A percentile compares a stretch with the other conserved stretches of the same genome.
Conservation (phyloP, 1,140 invertebrate genomes). For the Trichogramma pretiosum region DNA sequence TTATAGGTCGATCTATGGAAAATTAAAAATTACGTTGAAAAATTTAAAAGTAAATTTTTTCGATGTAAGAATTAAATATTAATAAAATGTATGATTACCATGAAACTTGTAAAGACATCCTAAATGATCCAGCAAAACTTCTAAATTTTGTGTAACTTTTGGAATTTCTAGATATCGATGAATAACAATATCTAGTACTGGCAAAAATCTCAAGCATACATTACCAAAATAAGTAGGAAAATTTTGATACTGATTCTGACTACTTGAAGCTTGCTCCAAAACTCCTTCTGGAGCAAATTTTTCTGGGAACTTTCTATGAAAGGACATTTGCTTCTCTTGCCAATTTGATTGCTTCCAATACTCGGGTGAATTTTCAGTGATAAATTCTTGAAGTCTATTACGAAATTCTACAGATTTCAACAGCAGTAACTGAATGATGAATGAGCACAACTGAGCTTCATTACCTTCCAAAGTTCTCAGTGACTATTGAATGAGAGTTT, state of each 20-base stretch:
- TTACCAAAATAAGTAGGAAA: conserved; percentile 91
- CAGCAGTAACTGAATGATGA: conserved; percentile 85
- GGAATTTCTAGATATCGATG: conserved; percentile 87
- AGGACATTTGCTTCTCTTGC: conserved; percentile 91
- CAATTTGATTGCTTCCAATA: conserved; percentile 95
- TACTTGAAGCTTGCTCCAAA: conserved; percentile 52
- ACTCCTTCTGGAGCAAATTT: conserved; percentile 88
- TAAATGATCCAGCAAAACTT: conserved; percentile 81
- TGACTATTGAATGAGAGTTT: conserved; percentile 46
- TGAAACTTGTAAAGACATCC: conserved; percentile 94
- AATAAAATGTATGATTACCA: conserved; percentile 45
- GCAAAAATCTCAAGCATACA: conserved; percentile 87
- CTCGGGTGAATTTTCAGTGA: conserved; percentile 85
- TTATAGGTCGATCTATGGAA: conserved; percentile 80
- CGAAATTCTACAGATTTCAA: conserved; percentile 81
- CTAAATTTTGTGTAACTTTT: conserved; percentile 77
- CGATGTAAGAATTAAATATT: not conserved
- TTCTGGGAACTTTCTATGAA: conserved; percentile 90
- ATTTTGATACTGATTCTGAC: conserved; percentile 49
- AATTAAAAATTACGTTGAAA: not conserved
- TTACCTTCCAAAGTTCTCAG: conserved; percentile 84
- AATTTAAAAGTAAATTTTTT: not conserved
- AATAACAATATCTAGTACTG: conserved; percentile 90
- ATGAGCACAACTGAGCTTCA: conserved; percentile 89
- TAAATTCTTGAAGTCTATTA: conserved; percentile 85